Evolutionary conservation across 1,140 invertebrate genomes (phyloP), one percentile per base, ranked within the genome.

Genomic region (Psix sp.): DNA sequence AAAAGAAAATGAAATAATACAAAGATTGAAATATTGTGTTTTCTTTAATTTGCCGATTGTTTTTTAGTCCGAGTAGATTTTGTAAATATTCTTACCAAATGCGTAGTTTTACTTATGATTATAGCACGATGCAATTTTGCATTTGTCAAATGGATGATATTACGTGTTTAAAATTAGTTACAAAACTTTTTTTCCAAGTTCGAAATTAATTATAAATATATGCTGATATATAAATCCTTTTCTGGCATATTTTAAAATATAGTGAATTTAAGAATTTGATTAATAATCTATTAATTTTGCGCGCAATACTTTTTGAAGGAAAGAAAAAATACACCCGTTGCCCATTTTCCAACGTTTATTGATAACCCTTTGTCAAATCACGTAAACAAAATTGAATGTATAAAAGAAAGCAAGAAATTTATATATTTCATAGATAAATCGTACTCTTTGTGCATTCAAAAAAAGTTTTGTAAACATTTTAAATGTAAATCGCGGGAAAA

Each of bases 331-430:
- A 21, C 5, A 36, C 18, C 11, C 29, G 9, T 10, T 16, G 14
- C n/a, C 11, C 21, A n/a, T 31, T 42, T 56, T 43, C 39, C 36
- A 52, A 29, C 35, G 20, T 42, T 56, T 21, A 17, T 16, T 7
- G 18, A 33, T 49, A 62, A 62, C 38, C 45, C 57, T 62, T 62
- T 62, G 45, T 62, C 57, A 62, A 51, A 42, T 49, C 46, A 51
- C 45, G 36, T 31, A n/a, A n/a, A 14, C 18, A 5, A 16, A 13
- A 26, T n/a, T 39, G 38, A 17, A 52, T 51, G 45, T 62, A 42
- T 49, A 51, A 62, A 62, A 20, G 13, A 38, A 16, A 36, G 18
- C 15, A 17, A 17, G 4, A 48, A 46, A 4, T 48, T 13, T 48
- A 48, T 18, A 48, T 48, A 14, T 15, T 10, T 3, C 31, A 35